Evolutionary conservation across 1,140 invertebrate genomes (phyloP), one percentile per base, ranked within the genome.

Genomic region (Dryas iulia): DNA sequence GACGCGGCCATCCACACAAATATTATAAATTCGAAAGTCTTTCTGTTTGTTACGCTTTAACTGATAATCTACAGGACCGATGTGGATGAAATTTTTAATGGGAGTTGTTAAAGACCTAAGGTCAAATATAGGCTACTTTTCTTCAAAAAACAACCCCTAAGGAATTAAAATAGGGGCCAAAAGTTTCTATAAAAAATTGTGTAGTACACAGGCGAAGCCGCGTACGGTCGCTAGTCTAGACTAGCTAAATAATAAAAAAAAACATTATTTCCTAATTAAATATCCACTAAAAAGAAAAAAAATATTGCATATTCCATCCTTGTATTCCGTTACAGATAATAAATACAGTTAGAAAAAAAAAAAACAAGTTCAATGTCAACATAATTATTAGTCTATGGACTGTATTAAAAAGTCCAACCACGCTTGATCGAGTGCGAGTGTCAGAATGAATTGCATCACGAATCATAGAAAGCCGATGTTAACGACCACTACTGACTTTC

Each of bases 331-430:
- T 47, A 47, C 39, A 47, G 18, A 47, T 47, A 47, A 47, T 47
- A 39, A 18, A 47, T 47, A 47, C 39, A 21, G 25, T 33, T 21
- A 59, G 7, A 58, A 33, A 62, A 62, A 28, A n/a, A 58, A 33
- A 62, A 62, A 28, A n/a, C n/a, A 62, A 53, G 26, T 62, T 47
- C 60, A 62, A 62, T 62, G 60, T 62, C 60, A 62, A 62, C 28
- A 5, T 47, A 60, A 52, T 62, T 62, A 18, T 26, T 2, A 18
- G 39, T 26, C 35, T 23, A 14, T 2, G 14, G 39, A 14, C 35
- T 23, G 10, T 7, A 52, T 23, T 26, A 33, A 52, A 47, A 61
- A 10, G 28, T 8, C 39, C 21, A 47, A 31, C 25, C 39, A 62
- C 60, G 60, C 35, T 62, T 30, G 60, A 62, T 62, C 26, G 39